phyloP scores from a whole-genome alignment of 2,797 vertebrate species.

The Silurus lanzhouensis region DNA sequence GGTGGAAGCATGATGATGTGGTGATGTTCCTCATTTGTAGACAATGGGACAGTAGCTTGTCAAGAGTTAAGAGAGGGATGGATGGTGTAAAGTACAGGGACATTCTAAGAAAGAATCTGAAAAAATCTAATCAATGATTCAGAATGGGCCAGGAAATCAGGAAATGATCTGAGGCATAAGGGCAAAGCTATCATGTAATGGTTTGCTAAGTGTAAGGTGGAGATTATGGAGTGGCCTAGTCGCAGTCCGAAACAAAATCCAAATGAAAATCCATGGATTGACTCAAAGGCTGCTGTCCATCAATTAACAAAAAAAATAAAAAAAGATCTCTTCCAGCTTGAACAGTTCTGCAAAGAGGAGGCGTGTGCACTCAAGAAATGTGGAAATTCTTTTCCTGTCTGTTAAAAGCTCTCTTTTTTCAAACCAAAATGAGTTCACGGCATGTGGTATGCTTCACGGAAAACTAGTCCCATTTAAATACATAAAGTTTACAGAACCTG shows the following conservation, averaged over 20 bases:
- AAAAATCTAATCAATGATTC: not conserved
- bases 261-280: not conserved
- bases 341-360: not conserved
- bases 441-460: not conserved
- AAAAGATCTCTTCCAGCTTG: not conserved
- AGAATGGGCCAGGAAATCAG: not conserved
- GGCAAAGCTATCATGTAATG: not conserved
- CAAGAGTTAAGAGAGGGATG: not conserved
- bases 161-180: not conserved
- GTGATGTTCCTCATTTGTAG: not conserved
- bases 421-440: not conserved
- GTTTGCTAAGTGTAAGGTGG: not conserved
- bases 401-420: not conserved
- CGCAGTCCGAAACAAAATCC: not conserved
- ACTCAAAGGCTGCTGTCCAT: not conserved
- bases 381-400: not conserved
- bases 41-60: not conserved
- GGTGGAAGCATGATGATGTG: not conserved
- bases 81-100: not conserved
- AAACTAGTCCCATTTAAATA: not conserved
- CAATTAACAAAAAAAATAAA: not conserved
- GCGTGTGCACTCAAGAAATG: not conserved
- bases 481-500: not conserved
- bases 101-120: not conserved
- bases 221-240: not conserved